Percentiles rank a stretch among this genome's conserved stretches.
Conservation (phyloP, 2,888 invertebrate genomes). For the Conomelus anceps region DNA sequence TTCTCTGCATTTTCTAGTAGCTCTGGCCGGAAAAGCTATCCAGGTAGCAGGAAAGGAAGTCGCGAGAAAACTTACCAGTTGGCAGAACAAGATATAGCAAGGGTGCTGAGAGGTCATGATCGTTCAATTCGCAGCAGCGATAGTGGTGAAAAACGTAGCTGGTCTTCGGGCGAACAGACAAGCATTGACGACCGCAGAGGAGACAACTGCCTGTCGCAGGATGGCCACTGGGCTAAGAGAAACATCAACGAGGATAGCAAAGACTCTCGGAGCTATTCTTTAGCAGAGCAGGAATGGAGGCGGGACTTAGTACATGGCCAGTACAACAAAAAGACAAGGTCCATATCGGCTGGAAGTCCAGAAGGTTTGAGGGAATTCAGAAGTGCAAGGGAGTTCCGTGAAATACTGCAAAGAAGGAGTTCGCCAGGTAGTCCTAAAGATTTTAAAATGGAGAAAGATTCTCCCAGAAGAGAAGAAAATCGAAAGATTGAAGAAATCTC, state of each 20-base stretch:
- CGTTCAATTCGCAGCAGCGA: constrained; percentile 29
- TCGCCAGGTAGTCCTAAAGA: constrained; percentile 24
- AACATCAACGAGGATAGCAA: constrained; percentile 19
- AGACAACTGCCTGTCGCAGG: background rate
- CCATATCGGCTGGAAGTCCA: constrained; percentile 23
- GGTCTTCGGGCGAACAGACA: constrained; percentile 26
- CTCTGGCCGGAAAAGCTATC: constrained; percentile 54
- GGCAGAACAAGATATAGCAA: constrained; percentile 29
- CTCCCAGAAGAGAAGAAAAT: constrained; percentile 3
- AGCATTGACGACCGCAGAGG: constrained; percentile 15
- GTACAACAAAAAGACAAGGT: constrained; percentile 17
- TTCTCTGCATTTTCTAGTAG: constrained; percentile 24
- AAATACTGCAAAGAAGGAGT: constrained; percentile 7
- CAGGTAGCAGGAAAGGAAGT: constrained; percentile 61
- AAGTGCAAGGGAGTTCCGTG: constrained; percentile 16
- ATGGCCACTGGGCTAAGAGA: background rate
- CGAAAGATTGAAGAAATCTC: background rate
- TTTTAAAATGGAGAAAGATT: background rate
- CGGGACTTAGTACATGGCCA: constrained; percentile 23
- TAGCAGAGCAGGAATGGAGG: constrained; percentile 24
- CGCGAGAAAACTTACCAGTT: constrained; percentile 50
- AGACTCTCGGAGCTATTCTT: constrained; percentile 19
- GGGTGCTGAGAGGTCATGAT: constrained; percentile 28
- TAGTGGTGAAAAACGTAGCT: constrained; percentile 30
- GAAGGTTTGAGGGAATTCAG: constrained; percentile 23